Evolutionary conservation across 2,113 vertebrate genomes (phyloP).

Genomic region (Equus przewalskii): DNA sequence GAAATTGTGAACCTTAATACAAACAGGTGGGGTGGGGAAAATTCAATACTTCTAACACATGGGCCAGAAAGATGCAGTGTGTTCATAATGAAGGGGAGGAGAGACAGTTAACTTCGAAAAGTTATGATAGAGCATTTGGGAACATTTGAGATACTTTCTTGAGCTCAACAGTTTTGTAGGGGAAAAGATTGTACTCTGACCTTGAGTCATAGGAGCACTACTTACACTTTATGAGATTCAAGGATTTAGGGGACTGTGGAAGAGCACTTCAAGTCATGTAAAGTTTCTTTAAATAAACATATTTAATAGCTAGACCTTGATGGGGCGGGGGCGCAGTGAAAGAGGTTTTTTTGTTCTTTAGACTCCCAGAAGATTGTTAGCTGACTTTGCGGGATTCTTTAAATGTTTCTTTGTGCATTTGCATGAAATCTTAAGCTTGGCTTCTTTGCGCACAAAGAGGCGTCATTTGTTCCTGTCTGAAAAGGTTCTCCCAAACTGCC

Average conservation of each 20-base stretch:
- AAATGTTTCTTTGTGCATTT: constrained; percentile 51
- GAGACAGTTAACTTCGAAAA: not conserved
- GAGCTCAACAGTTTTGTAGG: not conserved
- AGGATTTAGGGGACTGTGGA: not conserved
- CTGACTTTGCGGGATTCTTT: constrained; percentile 52
- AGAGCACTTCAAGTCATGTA: not conserved
- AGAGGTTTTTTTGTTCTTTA: not conserved
- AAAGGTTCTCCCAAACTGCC: constrained; percentile 68
- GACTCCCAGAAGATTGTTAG: constrained; percentile 62
- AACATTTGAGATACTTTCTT: not conserved
- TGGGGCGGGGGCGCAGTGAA: not conserved
- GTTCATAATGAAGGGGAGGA: not conserved
- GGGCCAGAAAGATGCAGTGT: not conserved
- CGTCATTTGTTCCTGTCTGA: constrained; percentile 64
- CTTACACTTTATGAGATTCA: not conserved
- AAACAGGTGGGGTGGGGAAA: constrained; percentile 67
- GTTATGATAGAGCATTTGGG: not conserved
- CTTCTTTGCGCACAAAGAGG: constrained; percentile 67
- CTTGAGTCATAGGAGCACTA: not conserved
- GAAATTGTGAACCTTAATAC: constrained; percentile 36
- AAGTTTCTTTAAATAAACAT: constrained; percentile 1
- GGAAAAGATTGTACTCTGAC: not conserved
- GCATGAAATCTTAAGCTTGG: not conserved
- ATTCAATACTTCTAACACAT: constrained; percentile 10
- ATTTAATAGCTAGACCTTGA: not conserved